Evolutionary conservation across 2,113 vertebrate genomes (phyloP), one percentile per base, ranked within the genome.

Genomic region (Zeus faber): DNA sequence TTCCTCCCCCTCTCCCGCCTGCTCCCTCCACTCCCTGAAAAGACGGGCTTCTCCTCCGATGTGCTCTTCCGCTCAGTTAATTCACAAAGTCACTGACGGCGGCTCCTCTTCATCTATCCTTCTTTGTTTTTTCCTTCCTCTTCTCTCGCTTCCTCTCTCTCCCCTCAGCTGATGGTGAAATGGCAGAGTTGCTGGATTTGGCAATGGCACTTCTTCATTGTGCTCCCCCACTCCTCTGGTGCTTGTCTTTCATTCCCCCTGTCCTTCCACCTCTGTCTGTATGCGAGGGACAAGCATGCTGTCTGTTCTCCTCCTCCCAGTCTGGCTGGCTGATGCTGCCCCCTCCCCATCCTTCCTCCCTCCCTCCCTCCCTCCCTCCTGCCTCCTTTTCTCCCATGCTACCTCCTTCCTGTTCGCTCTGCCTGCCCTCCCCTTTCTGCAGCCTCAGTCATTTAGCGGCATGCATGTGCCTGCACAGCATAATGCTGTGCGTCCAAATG

Each of bases 51-150:
- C 74, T 73, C 76, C 70, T 70, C 78, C 62, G 67, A 80, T 84
- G 74, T 55, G 37, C 65, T 86, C 82, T 76, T 77, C 74, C 46
- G 71, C 74, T 85, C 62, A 77, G 75, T 81, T 77, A 80, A 85
- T 86, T 87, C 76, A 87, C 83, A 82, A 86, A 90, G 86, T 90
- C 89, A 87, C 67, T 63, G 75, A 62, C 60, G 70, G 71, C 54
- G 65, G 67, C 54, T 77, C 64, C 63, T 77, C 71, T 81, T 61
- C 72, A 77, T 84, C 74, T 68, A 60, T 58, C 67, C 69, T 64
- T 68, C 74, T 74, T 69, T 78, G 63, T 80, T 56, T 65, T 64
- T 64, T 66, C 50, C 66, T 54, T 44, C 41, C 61, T 75, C 35
- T 50, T 46, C 70, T 24, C 44, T 62, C 55, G 6, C 51, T 49